These are phyloP conservation scores for Pelecanus crispus DNA, from an alignment of 2,113 vertebrate genomes.

Conservation along the genomic window DNA sequence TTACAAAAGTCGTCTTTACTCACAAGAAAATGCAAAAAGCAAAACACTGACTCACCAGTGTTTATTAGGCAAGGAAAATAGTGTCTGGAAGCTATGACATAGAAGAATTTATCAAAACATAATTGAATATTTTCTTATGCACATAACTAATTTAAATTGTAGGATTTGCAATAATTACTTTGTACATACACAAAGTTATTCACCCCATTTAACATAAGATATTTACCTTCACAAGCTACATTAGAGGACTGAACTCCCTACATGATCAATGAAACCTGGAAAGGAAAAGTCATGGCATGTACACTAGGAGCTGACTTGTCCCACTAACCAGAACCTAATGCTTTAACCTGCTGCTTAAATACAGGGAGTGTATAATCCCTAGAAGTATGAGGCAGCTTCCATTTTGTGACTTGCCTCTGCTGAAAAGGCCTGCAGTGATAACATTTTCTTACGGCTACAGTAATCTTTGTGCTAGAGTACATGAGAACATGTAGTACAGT, in stretches of 20 bases:
- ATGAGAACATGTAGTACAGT: neutral
- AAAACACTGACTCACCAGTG: neutral
- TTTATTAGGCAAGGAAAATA: conserved; percentile 1
- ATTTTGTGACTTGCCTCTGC: neutral
- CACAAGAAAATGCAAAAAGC: neutral
- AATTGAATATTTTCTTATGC: neutral
- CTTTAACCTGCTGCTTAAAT: neutral
- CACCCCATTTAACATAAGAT: neutral
- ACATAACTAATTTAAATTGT: neutral
- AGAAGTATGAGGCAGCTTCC: neutral
- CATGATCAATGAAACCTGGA: neutral
- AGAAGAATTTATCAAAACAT: neutral
- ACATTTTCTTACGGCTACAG: neutral
- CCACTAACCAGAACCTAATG: neutral
- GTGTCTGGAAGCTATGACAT: neutral
- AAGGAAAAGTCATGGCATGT: neutral
- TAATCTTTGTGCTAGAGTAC: neutral
- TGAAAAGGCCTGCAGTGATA: neutral
- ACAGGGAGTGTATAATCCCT: neutral
- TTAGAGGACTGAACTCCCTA: neutral
- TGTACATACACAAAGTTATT: neutral
- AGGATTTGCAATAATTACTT: neutral
- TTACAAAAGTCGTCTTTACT: neutral
- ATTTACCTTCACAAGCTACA: neutral
- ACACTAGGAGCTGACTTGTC: neutral